Base-by-base conservation (phyloP, 1,140 invertebrate species). In the Atta texana region DNA sequence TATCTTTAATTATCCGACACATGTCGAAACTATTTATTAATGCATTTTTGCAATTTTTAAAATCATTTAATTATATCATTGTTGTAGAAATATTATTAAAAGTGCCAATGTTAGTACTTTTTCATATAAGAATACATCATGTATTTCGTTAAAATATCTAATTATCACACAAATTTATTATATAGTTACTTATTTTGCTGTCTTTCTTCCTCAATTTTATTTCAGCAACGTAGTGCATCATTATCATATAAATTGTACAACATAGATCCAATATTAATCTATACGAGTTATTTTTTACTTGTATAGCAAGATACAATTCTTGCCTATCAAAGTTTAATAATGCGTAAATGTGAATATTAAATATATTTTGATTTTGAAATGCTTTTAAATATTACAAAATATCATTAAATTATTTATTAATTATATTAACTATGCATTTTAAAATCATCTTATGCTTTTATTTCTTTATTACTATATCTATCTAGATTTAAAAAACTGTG, bases 51-150 rank as follows among this genome's bases (percentile, higher is more conserved):
- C 66, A 6, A 12, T 69, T 85, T 16, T 87, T n/a, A 21, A 53
- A 69, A 57, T 72, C 16, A 74, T 57, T 63, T 28, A 28, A 21
- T 71, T 74, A 51, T 74, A 53, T 66, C 3, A 44, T 63, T 88
- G 55, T 88, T 82, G 6, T 51, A 39, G 14, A 14, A 53, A 80
- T n/a, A 57, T 49, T 75, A 75, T 75, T 59, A 63, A 80, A 86
- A 89, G 87, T 90, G 88, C 88, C 85, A 89, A 82, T 57, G 59
- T 74, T 75, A 81, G 53, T 31, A 69, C 21, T 77, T 59, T 80
- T 44, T 76, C 74, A 85, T 21, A n/a, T 78, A 66, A 75, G 24
- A 72, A 74, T 68, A 59, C 44, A 66, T 63, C 34, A 51, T 61
- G 18, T 81, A 71, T 76, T 28, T 82, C 34, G 21, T 72, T 72